A percentile compares a stretch with the other conserved stretches of the same genome.
Conservation (phyloP, 2,797 vertebrate species). For the Bradypodion pumilum region DNA sequence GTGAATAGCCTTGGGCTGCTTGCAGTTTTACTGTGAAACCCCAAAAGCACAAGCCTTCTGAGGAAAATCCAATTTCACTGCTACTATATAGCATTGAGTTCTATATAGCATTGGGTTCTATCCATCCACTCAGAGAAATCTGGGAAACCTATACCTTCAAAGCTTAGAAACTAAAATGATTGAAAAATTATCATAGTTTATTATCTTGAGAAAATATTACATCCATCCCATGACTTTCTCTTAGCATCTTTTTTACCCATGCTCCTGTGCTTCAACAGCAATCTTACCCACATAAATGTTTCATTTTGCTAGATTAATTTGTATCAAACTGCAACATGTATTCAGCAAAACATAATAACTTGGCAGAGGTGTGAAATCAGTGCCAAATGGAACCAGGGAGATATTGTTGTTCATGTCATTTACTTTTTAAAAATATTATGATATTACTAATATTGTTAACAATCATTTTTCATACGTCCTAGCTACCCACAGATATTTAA, state of each 20-base stretch:
- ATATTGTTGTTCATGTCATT: slow-evolving; percentile 2
- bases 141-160: too few species aligned
- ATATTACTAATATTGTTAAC: slow-evolving; percentile 11
- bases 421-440: slow-evolving; percentile 8
- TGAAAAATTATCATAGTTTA: not conserved
- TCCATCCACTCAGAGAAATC: too few species aligned
- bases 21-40: not conserved
- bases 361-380: not conserved
- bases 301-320: not conserved
- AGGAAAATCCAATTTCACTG: not conserved
- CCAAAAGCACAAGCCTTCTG: not conserved
- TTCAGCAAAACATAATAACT: not conserved
- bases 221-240: not conserved
- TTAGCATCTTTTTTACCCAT: not conserved
- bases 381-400: not conserved
- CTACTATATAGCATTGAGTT: too few species aligned
- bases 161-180: not conserved
- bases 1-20: not conserved
- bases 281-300: not conserved
- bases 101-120: too few species aligned
- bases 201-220: not conserved
- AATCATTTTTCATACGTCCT: too few species aligned
- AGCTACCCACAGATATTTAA: not conserved
- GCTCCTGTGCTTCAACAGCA: not conserved
- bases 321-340: not conserved